Evolutionary conservation across 1,140 invertebrate species (phyloP), one percentile per base, ranked within the genome.

Genomic region (Tribolium madens): DNA sequence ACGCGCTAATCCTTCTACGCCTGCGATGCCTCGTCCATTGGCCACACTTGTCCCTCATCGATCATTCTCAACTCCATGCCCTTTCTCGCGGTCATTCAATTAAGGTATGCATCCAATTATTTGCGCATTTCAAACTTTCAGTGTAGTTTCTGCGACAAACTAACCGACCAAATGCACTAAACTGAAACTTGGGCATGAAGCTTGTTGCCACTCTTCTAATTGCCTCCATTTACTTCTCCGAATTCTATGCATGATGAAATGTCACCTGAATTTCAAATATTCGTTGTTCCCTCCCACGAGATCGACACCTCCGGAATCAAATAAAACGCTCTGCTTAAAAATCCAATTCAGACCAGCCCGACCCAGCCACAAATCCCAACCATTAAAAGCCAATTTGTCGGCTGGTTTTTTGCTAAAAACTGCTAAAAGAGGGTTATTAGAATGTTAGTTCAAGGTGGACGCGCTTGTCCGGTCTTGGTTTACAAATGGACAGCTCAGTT

Each of bases 21-120:
- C 50, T 72, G 42, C 36, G 17, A 71, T 71, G 26, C 26, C 57
- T 18, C 13, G 70, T 52, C 46, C 50, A 52, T 48, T 52, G 70
- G n/a, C 70, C 70, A 50, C 46, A 72, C 70, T 64, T 64, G 57
- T 64, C 57, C 57, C 57, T 64, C 26, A 64, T 64, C 57, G 57
- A 64, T 64, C 57, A 33, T 33, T 21, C 57, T 12, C 21, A 31
- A 33, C 36, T 64, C 52, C 52, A 21, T 31, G 57, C 26, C 57
- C 57, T 33, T 57, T 57, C 17, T 18, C 53, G 14, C 57, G 10
- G 14, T 14, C 31, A n/a, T 33, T 64, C 57, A 57, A 57, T 57
- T 57, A 57, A 57, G 17, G 52, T 57, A 57, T 42, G 36, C 36
- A 42, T 4, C 36, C 36, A 42, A 42, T 42, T 50, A 50, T 50